Conservation (phyloP, 2,113 vertebrate genomes). For the Engraulis encrasicolus region DNA sequence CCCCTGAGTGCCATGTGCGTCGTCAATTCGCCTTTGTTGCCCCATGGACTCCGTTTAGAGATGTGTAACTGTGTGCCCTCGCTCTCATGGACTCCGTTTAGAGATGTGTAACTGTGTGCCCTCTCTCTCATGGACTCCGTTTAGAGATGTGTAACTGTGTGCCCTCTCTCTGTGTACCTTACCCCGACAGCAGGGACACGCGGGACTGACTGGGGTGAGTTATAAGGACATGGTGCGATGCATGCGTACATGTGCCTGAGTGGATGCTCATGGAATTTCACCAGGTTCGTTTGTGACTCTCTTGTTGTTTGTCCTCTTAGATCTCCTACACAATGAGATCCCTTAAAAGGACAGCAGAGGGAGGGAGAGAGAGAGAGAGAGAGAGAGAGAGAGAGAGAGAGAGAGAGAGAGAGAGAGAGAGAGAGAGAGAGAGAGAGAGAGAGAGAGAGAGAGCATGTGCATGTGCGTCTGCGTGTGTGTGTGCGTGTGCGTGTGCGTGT, state of each 20-base stretch:
- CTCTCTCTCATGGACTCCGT: neutral
- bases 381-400: neutral
- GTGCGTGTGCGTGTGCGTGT: no score
- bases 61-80: no score
- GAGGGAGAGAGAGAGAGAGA: neutral
- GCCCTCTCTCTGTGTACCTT: neutral
- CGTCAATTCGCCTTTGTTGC: neutral
- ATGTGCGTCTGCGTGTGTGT: no score
- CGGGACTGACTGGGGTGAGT: neutral
- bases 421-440: slow-evolving; percentile 1
- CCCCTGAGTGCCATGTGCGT: neutral
- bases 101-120: no score
- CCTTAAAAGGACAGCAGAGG: slow-evolving; percentile 53
- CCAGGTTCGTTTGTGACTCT: neutral
- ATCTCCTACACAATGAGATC: slow-evolving; percentile 34
- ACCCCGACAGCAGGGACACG: neutral
- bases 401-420: slow-evolving; percentile 1
- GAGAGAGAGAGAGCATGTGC: no score
- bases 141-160: neutral
- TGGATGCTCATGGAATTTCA: neutral
- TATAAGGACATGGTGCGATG: neutral
- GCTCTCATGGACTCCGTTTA: neutral
- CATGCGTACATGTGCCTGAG: neutral
- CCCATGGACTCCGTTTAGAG: neutral
- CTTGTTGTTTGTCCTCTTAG: neutral